Conservation (phyloP, 2,113 vertebrate species). For the Odobenus rosmarus region DNA sequence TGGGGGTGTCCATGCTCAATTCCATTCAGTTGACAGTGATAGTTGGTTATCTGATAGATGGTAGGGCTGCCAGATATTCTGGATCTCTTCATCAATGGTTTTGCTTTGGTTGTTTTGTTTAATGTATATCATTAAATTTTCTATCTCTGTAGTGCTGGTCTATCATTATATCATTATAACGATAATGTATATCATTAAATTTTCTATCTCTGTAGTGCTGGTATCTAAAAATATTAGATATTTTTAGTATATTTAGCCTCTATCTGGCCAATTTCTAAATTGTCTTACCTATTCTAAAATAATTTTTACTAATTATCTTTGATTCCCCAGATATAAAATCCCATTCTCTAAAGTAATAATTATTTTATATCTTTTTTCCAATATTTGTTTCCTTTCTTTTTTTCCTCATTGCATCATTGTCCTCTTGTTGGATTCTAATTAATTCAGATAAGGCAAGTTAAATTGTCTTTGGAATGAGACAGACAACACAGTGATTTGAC, state of each 20-base stretch:
- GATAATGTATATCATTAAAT: background rate
- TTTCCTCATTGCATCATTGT: background rate
- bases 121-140: background rate
- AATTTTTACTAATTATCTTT: constrained; percentile 26
- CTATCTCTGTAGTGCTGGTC: background rate
- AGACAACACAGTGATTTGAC: background rate
- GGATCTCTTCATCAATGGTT: background rate
- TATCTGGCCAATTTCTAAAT: background rate
- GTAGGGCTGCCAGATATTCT: background rate
- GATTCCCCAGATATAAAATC: background rate
- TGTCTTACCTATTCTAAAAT: background rate
- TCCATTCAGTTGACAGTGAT: background rate
- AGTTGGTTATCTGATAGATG: background rate
- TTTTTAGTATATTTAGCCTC: background rate
- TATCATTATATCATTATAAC: too few species aligned
- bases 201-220: background rate
- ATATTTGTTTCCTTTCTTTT: background rate
- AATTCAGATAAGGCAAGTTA: background rate
- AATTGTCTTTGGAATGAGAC: background rate
- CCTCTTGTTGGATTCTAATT: background rate
- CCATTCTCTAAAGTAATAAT: background rate
- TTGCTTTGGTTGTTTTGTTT: background rate
- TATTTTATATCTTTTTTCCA: background rate
- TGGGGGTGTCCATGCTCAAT: background rate
- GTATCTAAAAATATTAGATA: background rate